These are phyloP conservation scores for Sarcophilus harrisii DNA, from an alignment of 2,797 vertebrate genomes.

Conservation along the genomic window DNA sequence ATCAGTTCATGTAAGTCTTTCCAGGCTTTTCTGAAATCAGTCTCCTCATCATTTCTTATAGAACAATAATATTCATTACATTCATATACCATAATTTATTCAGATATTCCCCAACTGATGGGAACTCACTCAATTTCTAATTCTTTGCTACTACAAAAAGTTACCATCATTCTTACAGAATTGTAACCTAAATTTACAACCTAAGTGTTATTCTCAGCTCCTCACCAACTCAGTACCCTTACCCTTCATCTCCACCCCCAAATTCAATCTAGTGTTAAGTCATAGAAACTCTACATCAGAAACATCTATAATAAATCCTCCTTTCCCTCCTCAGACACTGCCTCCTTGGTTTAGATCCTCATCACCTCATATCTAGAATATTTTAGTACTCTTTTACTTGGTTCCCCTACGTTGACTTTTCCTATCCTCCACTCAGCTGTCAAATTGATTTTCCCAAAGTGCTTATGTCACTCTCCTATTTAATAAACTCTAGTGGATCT, in stretches of 20 bases:
- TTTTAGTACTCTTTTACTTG: background rate
- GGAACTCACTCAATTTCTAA: no score
- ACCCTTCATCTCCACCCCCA: background rate
- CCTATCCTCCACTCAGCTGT: background rate
- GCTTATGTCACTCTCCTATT: background rate
- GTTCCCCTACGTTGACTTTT: background rate
- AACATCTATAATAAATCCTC: background rate
- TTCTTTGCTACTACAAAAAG: no score
- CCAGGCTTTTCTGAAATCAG: no score
- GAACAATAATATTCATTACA: no score
- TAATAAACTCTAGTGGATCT: background rate
- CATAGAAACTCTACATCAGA: background rate
- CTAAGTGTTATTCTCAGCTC: background rate
- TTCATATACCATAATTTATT: no score
- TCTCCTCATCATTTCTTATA: no score
- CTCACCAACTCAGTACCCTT: background rate
- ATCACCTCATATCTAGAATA: background rate
- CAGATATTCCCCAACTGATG: no score
- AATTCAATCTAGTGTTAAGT: background rate
- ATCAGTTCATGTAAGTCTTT: no score
- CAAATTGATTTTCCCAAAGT: background rate
- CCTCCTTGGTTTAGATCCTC: background rate
- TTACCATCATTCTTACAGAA: background rate
- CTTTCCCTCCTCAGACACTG: background rate
- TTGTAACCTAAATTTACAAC: background rate